Conservation (phyloP, 2,797 vertebrate species). For the Melanotaenia pygmaea region DNA sequence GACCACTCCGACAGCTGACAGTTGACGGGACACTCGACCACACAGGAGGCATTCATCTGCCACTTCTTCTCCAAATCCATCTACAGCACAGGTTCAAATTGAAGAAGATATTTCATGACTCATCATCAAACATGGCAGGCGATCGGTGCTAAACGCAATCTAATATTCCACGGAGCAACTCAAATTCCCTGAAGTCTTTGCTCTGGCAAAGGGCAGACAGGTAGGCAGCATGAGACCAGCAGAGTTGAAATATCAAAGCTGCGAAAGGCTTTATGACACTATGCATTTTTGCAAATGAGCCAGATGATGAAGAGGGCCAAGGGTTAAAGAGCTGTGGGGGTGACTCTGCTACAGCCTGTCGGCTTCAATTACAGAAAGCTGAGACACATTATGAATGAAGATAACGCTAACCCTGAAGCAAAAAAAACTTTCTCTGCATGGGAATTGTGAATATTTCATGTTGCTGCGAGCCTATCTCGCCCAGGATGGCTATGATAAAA, state of each 20-base stretch:
- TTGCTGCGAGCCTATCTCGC: conserved; percentile 40
- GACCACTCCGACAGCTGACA: conserved; percentile 98
- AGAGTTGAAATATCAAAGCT: conserved; percentile 24
- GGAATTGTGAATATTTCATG: conserved; percentile 64
- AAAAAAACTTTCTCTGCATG: conserved; percentile 42
- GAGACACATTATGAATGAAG: conserved; percentile 72
- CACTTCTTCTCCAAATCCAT: conserved; percentile 91
- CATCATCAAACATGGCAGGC: neutral
- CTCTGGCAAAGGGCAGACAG: conserved; percentile 21
- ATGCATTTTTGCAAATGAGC: conserved; percentile 62
- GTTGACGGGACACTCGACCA: conserved; percentile 96
- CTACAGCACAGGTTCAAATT: conserved; percentile 42
- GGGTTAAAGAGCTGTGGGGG: conserved; percentile 71
- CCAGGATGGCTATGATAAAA: conserved; percentile 15
- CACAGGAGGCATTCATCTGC: conserved; percentile 94
- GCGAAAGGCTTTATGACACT: conserved; percentile 48
- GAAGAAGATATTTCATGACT: neutral
- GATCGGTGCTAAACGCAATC: conserved; percentile 12
- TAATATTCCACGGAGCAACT: conserved; percentile 19
- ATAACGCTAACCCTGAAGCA: conserved; percentile 63
- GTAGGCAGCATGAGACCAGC: conserved; percentile 26
- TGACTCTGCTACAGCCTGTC: conserved; percentile 55
- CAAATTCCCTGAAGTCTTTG: conserved; percentile 62
- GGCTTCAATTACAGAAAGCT: conserved; percentile 70
- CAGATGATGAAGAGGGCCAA: conserved; percentile 59